phyloP scores from a whole-genome alignment of 2,797 vertebrate genomes.

The Simalia tracyae region DNA sequence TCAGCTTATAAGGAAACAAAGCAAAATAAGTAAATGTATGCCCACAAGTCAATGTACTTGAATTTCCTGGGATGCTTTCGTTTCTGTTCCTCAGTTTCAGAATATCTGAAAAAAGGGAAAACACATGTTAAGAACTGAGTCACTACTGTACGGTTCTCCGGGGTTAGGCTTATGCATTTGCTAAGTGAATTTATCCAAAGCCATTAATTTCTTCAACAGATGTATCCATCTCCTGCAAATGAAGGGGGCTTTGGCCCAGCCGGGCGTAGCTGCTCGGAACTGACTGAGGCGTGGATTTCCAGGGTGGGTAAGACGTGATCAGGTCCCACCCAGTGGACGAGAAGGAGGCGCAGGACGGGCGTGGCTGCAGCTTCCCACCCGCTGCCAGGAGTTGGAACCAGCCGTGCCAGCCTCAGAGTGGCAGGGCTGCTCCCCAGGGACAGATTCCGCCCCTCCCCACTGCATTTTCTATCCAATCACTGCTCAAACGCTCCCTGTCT shows the following conservation, averaged over 20 bases:
- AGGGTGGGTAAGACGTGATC: not conserved
- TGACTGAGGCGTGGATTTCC: not conserved
- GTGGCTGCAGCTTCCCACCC: not conserved
- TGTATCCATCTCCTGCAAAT: no score
- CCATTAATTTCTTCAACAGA: not conserved
- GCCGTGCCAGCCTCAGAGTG: not conserved
- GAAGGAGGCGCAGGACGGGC: no score
- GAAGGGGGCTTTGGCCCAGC: no score
- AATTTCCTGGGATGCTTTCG: not conserved
- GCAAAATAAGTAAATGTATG: not conserved
- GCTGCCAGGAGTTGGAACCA: not conserved
- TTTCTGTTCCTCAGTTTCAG: not conserved
- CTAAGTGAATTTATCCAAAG: not conserved
- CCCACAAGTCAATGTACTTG: not conserved
- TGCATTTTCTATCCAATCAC: not conserved
- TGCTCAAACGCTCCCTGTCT: not conserved
- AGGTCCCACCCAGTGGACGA: not conserved
- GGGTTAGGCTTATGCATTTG: not conserved
- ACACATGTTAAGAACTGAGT: not conserved
- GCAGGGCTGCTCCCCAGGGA: no score
- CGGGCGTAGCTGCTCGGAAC: not conserved
- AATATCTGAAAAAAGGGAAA: not conserved
- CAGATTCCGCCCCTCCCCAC: not conserved
- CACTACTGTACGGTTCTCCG: not conserved
- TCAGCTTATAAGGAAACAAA: not conserved